Base-by-base conservation (phyloP, 1,140 invertebrate genomes). In the Cotesia chilonis region DNA sequence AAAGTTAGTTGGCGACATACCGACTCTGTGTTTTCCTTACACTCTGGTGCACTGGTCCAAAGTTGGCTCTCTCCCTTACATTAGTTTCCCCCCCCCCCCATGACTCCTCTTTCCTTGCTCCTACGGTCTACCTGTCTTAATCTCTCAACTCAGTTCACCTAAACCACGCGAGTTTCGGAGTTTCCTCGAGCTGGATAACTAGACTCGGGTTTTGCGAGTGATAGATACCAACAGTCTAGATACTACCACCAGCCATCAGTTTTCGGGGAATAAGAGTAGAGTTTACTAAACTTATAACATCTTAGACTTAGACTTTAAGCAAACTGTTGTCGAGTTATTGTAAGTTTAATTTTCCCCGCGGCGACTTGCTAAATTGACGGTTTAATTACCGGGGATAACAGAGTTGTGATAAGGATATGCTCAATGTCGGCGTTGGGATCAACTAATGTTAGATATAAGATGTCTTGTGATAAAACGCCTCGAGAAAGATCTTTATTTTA, bases 1-100 rank as follows among this genome's bases (percentile, higher is more conserved):
- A 73, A 83, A 81, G 77, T 82, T 83, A 80, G 79, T 83, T 84
- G 78, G 79, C 77, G 80, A 84, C 83, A 83, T 78, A 76, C 78
- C 77, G 75, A 80, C 78, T 79, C 78, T 28, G 28, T 28, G 28
- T 28, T 60, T 55, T n/a, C 14, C 17, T 51, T 70, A 9, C 61
- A 37, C 73, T 9, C 4, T 35, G 28, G 59, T 69, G 54, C 37
- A 17, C 66, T 55, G 28, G 51, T 54, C 64, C 47, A 41, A 4
- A 55, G 38, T 52, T 54, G 38, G 38, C 41, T 12, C 6, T 71
- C 37, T 52, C 47, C 41, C 41, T 47, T 28, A 28, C 28, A 28
- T 28, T 28, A 47, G 41, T 47, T 47, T 3, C 41, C 6, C 41
- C 10, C 10, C 9, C 41, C 2, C 41, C 10, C 6, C 28, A 2